These are phyloP conservation scores for Epinotia ramella DNA, from an alignment of 2,888 invertebrate species.

Conservation along the genomic window DNA sequence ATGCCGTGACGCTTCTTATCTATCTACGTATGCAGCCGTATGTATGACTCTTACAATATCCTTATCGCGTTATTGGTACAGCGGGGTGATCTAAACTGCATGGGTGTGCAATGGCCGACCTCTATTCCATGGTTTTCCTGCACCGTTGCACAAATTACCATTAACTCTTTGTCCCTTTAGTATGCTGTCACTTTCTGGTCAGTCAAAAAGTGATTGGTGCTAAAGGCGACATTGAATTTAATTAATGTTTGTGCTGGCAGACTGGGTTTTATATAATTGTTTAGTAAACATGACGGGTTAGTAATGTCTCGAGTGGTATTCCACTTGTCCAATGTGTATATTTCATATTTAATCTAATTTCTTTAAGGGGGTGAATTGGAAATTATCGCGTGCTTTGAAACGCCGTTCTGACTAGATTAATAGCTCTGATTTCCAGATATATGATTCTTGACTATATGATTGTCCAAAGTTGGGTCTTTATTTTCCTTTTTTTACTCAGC, in stretches of 20 bases:
- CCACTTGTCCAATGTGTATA: no score
- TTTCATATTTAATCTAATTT: no score
- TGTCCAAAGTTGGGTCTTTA: no score
- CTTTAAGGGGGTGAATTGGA: no score
- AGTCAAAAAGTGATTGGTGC: background rate
- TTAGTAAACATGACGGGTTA: background rate
- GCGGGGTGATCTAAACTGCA: slow-evolving; percentile 12
- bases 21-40: slow-evolving; percentile 16
- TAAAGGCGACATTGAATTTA: background rate
- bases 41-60: slow-evolving; percentile 25
- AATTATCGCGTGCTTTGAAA: no score
- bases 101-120: slow-evolving; percentile 16
- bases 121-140: background rate
- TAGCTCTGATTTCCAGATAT: no score
- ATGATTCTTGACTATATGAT: no score
- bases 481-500: no score
- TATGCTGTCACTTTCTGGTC: background rate
- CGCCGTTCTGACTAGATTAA: no score
- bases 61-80: background rate
- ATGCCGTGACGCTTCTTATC: slow-evolving; percentile 15
- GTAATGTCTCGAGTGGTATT: background rate
- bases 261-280: slow-evolving; percentile 4
- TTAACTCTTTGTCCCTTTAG: background rate
- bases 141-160: background rate
- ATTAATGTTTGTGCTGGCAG: background rate